Base-by-base conservation (phyloP, 2,113 vertebrate species). In the Cyprinodon tularosa region DNA sequence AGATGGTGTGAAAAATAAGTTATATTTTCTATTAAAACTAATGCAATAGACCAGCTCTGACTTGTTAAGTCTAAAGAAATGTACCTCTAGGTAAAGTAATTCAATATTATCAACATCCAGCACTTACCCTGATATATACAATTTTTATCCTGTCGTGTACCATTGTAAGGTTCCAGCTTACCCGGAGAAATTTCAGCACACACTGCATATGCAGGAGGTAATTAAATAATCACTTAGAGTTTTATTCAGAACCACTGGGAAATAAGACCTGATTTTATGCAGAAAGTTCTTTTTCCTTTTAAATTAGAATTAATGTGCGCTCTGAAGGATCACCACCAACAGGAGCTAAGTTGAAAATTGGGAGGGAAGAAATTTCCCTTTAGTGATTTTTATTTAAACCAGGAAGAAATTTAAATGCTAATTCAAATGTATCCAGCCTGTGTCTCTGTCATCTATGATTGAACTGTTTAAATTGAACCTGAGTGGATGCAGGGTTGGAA, bases 241-340 rank as follows among this genome's bases (percentile, higher is more conserved):
- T 75, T 83, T 72, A 75, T 87, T 77, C 37, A 66, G 37, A 77
- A 66, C 81, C 71, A 11, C 53, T 74, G 77, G 84, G 84, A 86
- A 88, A 86, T 85, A 67, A 89, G 40, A 66, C 47, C 64, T 15
- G 29, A 71, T 53, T 81, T 81, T 66, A 77, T 77, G 77, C 76
- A 72, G 22, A 50, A 62, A 82, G 70, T 85, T 76, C 4, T 4
- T 85, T 84, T 80, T 79, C 74, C 74, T 84, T 79, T 82, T n/a
- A 75, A 70, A 86, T 79, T 77, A 60, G 78, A 78, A 78, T 80
- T 77, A 68, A 77, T 65, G 59, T 71, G 37, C n/a, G 17, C 4
- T 61, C 59, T 60, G n/a, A 62, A 77, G 72, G 67, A 48, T 15
- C 44, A 72, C 5, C 66, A n/a, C 67, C 63, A 44, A 22, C 67